These are phyloP conservation scores for Chelmon rostratus DNA, from an alignment of 2,797 vertebrate species.

Conservation along the genomic window DNA sequence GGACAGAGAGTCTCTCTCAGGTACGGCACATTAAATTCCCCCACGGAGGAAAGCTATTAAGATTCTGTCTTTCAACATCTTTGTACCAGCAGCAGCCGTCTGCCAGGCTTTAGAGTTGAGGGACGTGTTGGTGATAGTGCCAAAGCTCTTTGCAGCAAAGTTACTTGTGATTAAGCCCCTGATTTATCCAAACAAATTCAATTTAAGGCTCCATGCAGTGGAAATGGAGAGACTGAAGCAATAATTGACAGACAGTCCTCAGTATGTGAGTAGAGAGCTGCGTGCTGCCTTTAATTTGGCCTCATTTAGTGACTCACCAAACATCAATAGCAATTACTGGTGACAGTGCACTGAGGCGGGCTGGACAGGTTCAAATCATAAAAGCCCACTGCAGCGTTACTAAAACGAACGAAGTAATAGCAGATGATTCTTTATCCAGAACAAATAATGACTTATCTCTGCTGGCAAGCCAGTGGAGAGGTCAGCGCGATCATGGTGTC, in stretches of 20 bases:
- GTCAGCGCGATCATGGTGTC: constrained; percentile 25
- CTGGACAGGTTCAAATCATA: constrained; percentile 32
- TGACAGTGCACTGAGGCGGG: background rate
- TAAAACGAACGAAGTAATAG: constrained; percentile 4
- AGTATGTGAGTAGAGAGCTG: background rate
- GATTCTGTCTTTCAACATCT: constrained; percentile 19
- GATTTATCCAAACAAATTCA: constrained; percentile 9
- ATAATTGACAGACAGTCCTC: background rate
- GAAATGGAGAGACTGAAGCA: background rate
- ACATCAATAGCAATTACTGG: constrained; percentile 37
- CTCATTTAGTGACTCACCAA: constrained; percentile 12
- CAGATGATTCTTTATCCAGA: constrained; percentile 22
- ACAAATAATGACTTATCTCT: constrained; percentile 42
- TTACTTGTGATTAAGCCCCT: constrained; percentile 3
- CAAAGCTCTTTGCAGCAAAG: background rate
- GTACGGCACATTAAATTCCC: background rate
- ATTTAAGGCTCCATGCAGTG: background rate
- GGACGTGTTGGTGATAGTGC: background rate
- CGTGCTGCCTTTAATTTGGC: constrained; percentile 21
- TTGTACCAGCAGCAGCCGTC: background rate
- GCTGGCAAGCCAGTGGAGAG: constrained; percentile 20
- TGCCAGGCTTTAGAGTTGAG: background rate
- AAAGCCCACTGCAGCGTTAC: background rate
- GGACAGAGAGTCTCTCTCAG: constrained; percentile 1
- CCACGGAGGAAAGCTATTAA: background rate